Conservation (phyloP, 2,888 invertebrate genomes). For the Dexiosoma caninum region DNA sequence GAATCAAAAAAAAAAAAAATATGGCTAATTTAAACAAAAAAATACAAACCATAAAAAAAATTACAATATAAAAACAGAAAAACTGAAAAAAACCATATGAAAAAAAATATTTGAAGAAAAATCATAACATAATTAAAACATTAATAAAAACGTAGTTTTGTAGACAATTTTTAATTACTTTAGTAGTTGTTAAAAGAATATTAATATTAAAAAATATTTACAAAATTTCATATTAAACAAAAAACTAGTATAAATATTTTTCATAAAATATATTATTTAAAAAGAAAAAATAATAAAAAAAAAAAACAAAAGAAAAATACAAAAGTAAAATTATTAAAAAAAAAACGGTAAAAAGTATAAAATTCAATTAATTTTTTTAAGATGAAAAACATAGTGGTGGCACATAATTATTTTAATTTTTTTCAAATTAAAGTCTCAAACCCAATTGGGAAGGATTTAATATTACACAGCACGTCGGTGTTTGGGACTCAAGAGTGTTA, state of each 20-base stretch:
- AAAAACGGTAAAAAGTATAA: slow-evolving; percentile 46
- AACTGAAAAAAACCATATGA: slow-evolving; percentile 24
- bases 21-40: slow-evolving; percentile 37
- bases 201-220: slow-evolving; percentile 55
- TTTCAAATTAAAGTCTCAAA: background rate
- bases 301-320: slow-evolving; percentile 29
- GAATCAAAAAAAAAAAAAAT: slow-evolving; percentile 47
- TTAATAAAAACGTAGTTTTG: slow-evolving; percentile 63
- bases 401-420: background rate
- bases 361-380: slow-evolving; percentile 35
- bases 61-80: slow-evolving; percentile 29
- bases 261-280: slow-evolving; percentile 52
- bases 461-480: too few relatives aligned
- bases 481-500: too few relatives aligned
- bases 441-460: too few relatives aligned
- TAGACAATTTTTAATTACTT: slow-evolving; percentile 63
- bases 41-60: slow-evolving; percentile 32
- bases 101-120: slow-evolving; percentile 27
- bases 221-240: slow-evolving; percentile 57
- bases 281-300: slow-evolving; percentile 12
- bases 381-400: slow-evolving; percentile 24
- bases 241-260: slow-evolving; percentile 56
- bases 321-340: slow-evolving; percentile 44
- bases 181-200: slow-evolving; percentile 60
- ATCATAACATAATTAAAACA: slow-evolving; percentile 47